These are phyloP conservation scores for Ibycter americanus DNA, from an alignment of 2,797 vertebrate species.

Conservation along the genomic window DNA sequence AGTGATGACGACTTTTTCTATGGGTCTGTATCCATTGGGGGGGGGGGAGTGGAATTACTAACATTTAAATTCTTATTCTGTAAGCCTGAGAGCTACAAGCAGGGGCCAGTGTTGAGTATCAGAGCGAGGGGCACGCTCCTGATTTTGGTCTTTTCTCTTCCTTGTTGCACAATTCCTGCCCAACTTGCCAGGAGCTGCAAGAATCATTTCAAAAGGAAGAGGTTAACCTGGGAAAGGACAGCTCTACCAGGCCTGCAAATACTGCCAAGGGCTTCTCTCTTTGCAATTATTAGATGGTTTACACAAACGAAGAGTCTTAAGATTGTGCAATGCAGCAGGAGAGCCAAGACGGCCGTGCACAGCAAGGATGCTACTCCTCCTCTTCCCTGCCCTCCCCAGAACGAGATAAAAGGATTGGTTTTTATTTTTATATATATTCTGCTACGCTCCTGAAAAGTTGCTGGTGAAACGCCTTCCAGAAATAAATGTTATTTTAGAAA, in stretches of 20 bases:
- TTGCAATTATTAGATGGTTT: not conserved
- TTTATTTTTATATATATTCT: not conserved
- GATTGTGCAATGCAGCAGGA: not conserved
- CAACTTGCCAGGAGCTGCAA: not conserved
- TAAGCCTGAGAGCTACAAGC: not conserved
- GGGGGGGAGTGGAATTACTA: rapidly evolving
- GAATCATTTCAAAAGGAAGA: not conserved
- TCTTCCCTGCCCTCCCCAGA: not conserved
- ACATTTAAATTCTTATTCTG: not conserved
- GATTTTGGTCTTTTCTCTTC: not conserved
- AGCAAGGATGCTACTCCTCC: not conserved
- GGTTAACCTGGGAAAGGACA: not conserved
- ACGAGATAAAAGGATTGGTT: not conserved
- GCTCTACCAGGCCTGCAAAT: not conserved
- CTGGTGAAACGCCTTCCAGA: not conserved
- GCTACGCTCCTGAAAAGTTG: not conserved
- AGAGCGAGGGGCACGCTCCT: rapidly evolving
- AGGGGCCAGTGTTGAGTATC: not conserved
- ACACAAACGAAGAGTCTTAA: not conserved
- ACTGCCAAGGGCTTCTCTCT: not conserved
- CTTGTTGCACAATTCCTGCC: not conserved
- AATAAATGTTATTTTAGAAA: not conserved
- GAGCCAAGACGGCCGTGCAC: rapidly evolving
- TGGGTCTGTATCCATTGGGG: rapidly evolving
- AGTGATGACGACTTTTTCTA: not conserved